Conservation (phyloP, 1,140 invertebrate genomes). For the Drosophila tropicalis region DNA sequence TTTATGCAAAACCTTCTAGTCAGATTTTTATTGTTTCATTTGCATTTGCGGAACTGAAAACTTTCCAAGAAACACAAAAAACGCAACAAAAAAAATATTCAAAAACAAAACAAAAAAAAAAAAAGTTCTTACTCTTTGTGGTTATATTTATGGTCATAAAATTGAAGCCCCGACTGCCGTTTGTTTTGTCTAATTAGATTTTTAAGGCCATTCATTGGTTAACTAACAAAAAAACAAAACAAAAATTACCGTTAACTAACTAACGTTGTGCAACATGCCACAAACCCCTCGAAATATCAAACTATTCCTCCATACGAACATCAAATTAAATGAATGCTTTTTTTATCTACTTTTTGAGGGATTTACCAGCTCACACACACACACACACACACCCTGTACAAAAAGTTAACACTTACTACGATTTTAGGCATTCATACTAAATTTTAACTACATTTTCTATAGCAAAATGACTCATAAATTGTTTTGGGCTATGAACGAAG, state of each 20-base stretch:
- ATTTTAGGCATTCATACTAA: too few relatives aligned
- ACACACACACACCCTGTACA: background rate
- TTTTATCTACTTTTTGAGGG: background rate
- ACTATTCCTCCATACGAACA: too few relatives aligned
- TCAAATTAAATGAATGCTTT: slow-evolving; percentile 44
- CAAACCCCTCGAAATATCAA: slow-evolving; percentile 7
- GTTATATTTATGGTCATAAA: slow-evolving; percentile 58
- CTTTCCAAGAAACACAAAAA: slow-evolving; percentile 40
- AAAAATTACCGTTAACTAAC: slow-evolving; percentile 32
- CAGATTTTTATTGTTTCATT: slow-evolving; percentile 62
- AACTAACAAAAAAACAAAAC: too few relatives aligned
- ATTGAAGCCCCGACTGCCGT: slow-evolving; percentile 24
- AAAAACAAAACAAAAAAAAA: slow-evolving; percentile 25
- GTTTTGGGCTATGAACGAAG: too few relatives aligned
- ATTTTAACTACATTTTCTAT: too few relatives aligned
- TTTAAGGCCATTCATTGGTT: slow-evolving; percentile 56
- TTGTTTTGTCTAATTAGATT: slow-evolving; percentile 71
- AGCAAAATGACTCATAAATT: too few relatives aligned
- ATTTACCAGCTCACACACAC: too few relatives aligned
- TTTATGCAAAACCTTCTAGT: background rate
- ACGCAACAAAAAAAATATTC: slow-evolving; percentile 7
- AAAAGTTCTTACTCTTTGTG: slow-evolving; percentile 43
- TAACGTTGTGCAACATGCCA: slow-evolving; percentile 33
- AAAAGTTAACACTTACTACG: too few relatives aligned
- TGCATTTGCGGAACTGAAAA: slow-evolving; percentile 62